Base-by-base conservation (phyloP, 2,113 vertebrate genomes). In the Brachionichthys hirsutus region DNA sequence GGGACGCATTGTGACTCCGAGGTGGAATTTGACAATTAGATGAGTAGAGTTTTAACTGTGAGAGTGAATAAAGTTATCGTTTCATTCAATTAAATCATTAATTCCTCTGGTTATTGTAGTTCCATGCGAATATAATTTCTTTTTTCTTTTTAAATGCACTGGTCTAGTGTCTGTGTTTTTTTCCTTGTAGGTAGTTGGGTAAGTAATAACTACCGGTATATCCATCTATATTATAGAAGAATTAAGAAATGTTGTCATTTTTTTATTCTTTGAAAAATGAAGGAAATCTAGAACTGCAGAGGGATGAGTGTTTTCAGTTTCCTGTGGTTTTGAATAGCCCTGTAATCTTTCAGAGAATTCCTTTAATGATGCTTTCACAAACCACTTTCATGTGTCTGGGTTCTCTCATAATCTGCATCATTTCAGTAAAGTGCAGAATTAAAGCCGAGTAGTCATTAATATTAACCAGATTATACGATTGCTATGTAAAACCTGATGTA, bases 381-480 rank as follows among this genome's bases (percentile, higher is more conserved):
- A 81, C 52, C 42, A 60, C 22, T 61, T 24, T 55, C 34, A 43
- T 59, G 54, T 60, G 60, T 50, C 45, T 47, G 40, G 40, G 20
- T 56, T 63, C 17, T 56, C 36, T 63, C 17, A 49, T 81, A 88
- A 88, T 81, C 83, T 80, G 70, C 16, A 38, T 75, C 75, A 84
- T 54, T 76, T 61, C 24, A 48, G 51, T 53, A 74, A 77, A 82
- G 70, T 70, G 70, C 68, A 68, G 20, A 64, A 70, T 71, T 80
- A 60, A 75, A 69, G 41, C 15, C 9, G 45, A 62, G 70, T 68
- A 40, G 52, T 70, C 42, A 77, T 73, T 78, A 75, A 54, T 67
- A 43, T 49, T 41, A 66, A 83, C 48, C 50, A 53, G 4, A 41
- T 44, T 63, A 53, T 59, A 19, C 16, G 4, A 6, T 18, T n/a